Evolutionary conservation across 2,113 vertebrate species (phyloP), one percentile per base, ranked within the genome.

Genomic region (Cnemophilus loriae): DNA sequence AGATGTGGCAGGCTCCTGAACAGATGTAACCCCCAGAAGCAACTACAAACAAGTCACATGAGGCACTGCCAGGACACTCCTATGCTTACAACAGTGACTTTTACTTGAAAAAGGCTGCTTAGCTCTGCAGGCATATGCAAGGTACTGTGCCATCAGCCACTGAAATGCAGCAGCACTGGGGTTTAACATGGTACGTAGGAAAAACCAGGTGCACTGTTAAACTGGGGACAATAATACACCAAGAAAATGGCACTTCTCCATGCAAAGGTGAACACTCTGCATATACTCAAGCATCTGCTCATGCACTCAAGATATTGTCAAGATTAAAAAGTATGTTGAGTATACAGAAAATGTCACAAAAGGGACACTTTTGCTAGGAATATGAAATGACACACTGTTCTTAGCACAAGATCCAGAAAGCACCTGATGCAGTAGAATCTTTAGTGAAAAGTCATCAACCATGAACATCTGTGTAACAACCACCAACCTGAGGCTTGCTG

Each of bases 121-220:
- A 63, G 50, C 59, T 88, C n/a, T 83, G 46, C 59, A 77, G n/a
- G 26, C 13, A 3, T 18, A 9, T 5, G 13, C 13, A 64, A 71
- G 24, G 8, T 10, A 30, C 26, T 4, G 49, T 18, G 39, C 21
- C 53, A 65, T 14, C 59, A 85, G 57, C 13, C 16, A 27, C 60
- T 39, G 42, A 59, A n/a, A 39, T 1, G 5, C 79, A 79, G 42
- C 23, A 65, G 23, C 3, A 2, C 55, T n/a, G 57, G 9, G 26
- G 27, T 0, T 33, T 26, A 59, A 69, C 33, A 7, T 0, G 18
- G 80, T 1, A 56, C 46, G 39, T 7, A 16, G 4, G 37, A 35
- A 53, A 85, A 64, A 30, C 2, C n/a, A 41, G 28, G 30, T 32
- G 41, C 55, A 22, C 23, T 1, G 0, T 20, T 74, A 17, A 63